Evolutionary conservation across 2,797 vertebrate genomes (phyloP).

Genomic region (Triplophysa yarkandensis): DNA sequence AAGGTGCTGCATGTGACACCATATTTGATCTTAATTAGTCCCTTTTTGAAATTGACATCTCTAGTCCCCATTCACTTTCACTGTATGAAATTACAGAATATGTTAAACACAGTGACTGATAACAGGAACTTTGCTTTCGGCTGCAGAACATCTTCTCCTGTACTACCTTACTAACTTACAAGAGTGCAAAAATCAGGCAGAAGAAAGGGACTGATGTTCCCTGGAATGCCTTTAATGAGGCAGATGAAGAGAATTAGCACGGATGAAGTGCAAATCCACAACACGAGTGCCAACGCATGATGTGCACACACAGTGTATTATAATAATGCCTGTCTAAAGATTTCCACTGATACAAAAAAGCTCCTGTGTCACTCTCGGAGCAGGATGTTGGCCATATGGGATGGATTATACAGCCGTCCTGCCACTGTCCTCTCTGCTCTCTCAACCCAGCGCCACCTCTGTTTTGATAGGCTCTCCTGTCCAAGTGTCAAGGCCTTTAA

Average conservation of each 20-base stretch:
- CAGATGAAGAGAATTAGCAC: slow-evolving; percentile 37
- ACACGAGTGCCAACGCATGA: slow-evolving; percentile 15
- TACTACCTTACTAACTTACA: not conserved
- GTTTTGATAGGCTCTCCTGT: slow-evolving; percentile 42
- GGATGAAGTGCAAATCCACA: slow-evolving; percentile 30
- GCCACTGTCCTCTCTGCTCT: slow-evolving; percentile 60
- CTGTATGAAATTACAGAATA: too few relatives aligned
- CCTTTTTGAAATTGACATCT: too few relatives aligned
- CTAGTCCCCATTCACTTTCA: too few relatives aligned
- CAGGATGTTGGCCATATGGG: slow-evolving; percentile 59
- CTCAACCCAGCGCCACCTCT: slow-evolving; percentile 30
- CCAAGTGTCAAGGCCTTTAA: slow-evolving; percentile 34
- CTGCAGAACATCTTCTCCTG: not conserved
- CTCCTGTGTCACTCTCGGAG: slow-evolving; percentile 46
- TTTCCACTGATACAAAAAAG: slow-evolving; percentile 22
- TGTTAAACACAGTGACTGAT: too few relatives aligned
- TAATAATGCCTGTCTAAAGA: slow-evolving; percentile 11
- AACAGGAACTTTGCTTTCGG: not conserved
- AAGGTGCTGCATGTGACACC: too few relatives aligned
- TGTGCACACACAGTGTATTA: slow-evolving; percentile 19
- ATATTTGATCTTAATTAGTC: too few relatives aligned
- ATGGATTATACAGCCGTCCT: slow-evolving; percentile 53
- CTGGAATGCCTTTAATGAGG: slow-evolving; percentile 34
- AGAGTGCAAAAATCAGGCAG: slow-evolving; percentile 16
- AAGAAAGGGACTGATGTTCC: slow-evolving; percentile 3